Conservation (phyloP, 2,888 invertebrate genomes). For the Sminthurides aquaticus region DNA sequence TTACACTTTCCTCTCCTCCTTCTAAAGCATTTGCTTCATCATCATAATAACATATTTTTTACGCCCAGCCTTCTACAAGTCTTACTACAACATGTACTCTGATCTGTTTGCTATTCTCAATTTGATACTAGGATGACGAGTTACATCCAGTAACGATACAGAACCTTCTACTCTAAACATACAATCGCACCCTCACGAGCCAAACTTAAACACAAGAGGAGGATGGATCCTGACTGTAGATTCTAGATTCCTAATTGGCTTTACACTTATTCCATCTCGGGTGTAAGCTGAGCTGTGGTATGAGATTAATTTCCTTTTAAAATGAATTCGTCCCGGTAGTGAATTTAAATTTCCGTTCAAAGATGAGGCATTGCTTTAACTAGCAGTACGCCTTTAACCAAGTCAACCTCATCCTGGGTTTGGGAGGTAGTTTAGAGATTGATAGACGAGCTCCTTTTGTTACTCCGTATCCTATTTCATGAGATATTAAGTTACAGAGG, state of each 20-base stretch:
- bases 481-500: background rate
- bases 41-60: too few species aligned
- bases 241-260: background rate
- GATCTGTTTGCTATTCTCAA: too few species aligned
- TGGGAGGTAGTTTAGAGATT: background rate
- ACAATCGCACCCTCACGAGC: too few species aligned
- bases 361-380: background rate
- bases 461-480: background rate
- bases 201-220: too few species aligned
- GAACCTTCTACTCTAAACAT: too few species aligned
- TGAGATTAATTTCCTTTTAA: constrained; percentile 19
- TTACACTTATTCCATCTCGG: background rate
- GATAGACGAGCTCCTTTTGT: too few species aligned
- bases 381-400: background rate
- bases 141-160: too few species aligned
- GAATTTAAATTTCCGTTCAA: constrained; percentile 9
- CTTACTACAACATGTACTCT: too few species aligned
- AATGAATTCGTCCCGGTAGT: constrained; percentile 16
- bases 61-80: too few species aligned
- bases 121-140: too few species aligned
- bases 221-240: too few species aligned
- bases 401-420: background rate
- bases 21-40: background rate
- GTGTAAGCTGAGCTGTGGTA: background rate
- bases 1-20: background rate